Conservation (phyloP, 2,113 vertebrate genomes). For the Platysteira castanea region DNA sequence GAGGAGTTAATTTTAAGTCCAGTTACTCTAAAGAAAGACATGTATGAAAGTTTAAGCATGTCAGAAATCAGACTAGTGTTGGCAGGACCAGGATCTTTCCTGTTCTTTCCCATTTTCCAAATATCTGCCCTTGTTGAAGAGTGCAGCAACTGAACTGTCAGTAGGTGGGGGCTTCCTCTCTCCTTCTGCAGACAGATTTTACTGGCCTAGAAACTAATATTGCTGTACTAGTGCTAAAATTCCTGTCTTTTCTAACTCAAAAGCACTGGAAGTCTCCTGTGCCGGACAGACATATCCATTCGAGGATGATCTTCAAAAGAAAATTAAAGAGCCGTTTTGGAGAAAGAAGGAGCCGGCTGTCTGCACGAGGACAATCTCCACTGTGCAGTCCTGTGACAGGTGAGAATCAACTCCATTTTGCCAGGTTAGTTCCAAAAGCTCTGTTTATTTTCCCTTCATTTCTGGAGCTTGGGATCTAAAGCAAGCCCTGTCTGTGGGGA, state of each 20-base stretch:
- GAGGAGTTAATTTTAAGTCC: neutral
- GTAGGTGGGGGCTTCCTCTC: neutral
- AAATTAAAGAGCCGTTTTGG: neutral
- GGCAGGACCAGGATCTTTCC: neutral
- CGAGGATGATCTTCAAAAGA: neutral
- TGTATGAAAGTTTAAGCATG: neutral
- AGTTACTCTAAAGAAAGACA: neutral
- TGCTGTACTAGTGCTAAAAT: neutral
- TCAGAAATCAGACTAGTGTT: neutral
- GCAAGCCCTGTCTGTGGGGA: neutral
- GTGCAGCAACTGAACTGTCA: neutral
- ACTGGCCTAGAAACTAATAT: neutral
- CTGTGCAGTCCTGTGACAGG: neutral
- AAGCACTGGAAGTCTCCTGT: neutral
- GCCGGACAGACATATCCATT: accelerated
- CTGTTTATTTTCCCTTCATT: neutral
- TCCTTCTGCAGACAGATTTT: neutral
- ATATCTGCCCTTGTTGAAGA: neutral
- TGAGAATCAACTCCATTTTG: neutral
- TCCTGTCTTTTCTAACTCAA: neutral
- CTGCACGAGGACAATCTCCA: neutral
- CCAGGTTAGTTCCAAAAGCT: slow-evolving; percentile 9
- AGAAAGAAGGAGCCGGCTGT: neutral
- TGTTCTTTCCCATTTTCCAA: neutral
- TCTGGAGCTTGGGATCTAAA: neutral